Conservation (phyloP, 2,113 vertebrate species). For the Ovibos moschatus region DNA sequence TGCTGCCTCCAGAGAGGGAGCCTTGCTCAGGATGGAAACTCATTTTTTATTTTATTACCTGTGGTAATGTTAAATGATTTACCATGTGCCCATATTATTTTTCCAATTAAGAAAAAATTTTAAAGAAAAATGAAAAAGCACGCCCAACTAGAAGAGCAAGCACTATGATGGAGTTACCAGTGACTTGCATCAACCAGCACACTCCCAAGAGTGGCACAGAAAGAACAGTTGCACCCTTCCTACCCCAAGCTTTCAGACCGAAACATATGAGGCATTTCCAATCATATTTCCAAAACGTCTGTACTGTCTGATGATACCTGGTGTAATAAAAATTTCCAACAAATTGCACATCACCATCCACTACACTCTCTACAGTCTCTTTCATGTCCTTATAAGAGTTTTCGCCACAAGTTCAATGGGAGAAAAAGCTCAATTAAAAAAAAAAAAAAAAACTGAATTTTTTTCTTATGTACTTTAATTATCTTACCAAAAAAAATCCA, state of each 20-base stretch:
- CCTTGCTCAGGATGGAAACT: neutral
- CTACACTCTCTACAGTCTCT: neutral
- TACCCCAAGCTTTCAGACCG: neutral
- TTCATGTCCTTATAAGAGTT: neutral
- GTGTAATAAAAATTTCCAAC: neutral
- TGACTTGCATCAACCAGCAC: neutral
- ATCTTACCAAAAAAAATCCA: neutral
- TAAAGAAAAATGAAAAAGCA: constrained; percentile 21
- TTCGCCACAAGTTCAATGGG: neutral
- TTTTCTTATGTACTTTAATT: neutral
- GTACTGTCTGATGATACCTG: neutral
- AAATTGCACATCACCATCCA: neutral
- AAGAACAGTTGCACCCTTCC: neutral
- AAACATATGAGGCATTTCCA: neutral
- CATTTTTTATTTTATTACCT: neutral
- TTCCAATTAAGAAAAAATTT: constrained; percentile 12
- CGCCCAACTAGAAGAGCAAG: neutral
- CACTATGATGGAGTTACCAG: neutral
- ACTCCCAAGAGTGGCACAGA: neutral
- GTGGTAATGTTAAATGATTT: neutral
- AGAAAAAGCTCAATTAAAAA: neutral
- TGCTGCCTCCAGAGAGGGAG: neutral
- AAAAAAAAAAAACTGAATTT: neutral
- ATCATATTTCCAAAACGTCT: neutral
- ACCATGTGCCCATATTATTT: neutral